Evolutionary conservation across 1,140 invertebrate genomes (phyloP), one percentile per base, ranked within the genome.

Genomic region (Bombus waltoni): DNA sequence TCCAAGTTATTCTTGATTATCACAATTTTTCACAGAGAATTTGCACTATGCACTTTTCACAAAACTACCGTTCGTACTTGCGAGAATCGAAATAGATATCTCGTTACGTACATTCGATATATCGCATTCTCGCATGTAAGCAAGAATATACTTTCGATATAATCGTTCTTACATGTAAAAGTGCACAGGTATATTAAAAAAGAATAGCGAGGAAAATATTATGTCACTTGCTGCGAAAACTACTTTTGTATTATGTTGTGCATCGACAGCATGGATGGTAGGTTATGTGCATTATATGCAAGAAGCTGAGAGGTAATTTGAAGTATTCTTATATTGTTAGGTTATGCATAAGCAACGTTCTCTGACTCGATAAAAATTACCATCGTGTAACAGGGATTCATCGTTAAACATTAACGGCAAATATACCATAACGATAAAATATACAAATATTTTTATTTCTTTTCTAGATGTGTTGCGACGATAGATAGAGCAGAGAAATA

Each of bases 231-330:
- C 94, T n/a, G 95, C 96, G 5, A 97, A 96, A 95, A 35, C 95
- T 66, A 94, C 95, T 40, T 94, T 97, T 75, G 93, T 71, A 18
- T 59, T 93, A 25, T 95, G 96, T 57, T 95, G 95, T 91, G 75
- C 91, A 28, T 84, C 94, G 62, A 95, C 96, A 25, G 65, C 93
- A 3, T 94, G 95, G 28, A 96, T 96, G 88, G 96, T 97, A 89
- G 93, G 91, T 83, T 97, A 97, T 92, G 97, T 97, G 1, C 97
- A 97, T 93, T 96, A 95, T 83, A 96, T 96, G 93, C 97, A 97
- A 92, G 92, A 96, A 35, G 89, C 92, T 47, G 97, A 97, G 88
- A 96, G 96, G 96, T 97, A 94, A 90, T 82, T 40, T n/a, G 10
- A 65, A 47, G 5, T 77, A 22, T 85, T 68, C 15, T 11, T 4